Evolutionary conservation across 2,113 vertebrate species (phyloP), one percentile per base, ranked within the genome.

Genomic region (Fregetta grallaria): DNA sequence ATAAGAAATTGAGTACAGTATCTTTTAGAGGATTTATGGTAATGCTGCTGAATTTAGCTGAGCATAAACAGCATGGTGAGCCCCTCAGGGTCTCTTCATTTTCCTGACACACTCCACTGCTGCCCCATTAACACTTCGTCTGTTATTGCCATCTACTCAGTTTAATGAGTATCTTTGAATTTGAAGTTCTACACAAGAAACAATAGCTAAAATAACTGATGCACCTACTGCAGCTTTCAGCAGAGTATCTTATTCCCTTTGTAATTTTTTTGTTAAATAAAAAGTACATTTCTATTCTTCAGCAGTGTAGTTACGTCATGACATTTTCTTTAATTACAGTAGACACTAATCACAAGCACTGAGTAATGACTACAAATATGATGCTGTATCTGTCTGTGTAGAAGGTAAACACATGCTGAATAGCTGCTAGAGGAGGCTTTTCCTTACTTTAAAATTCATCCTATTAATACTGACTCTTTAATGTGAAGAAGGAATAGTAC

Each of bases 121-220:
- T 96, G 95, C 97, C 98, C 97, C 98, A 98, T 98, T 98, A 98
- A 98, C 98, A 98, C 98, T 97, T 98, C 25, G 92, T 98, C 98
- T 98, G 98, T 97, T 98, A 98, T 96, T 98, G 96, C 98, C 95
- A 86, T 96, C 97, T 98, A 97, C 97, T 96, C 78, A 53, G 53
- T 97, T 98, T 98, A 99, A 98, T 98, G 98, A 99, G 98, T 97
- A 77, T 97, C 97, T 97, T 91, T 90, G 98, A 98, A 97, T 97
- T 93, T 92, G 68, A 95, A 97, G 97, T 88, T 96, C 91, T 86
- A 44, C 67, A 56, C 62, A 92, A 83, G 95, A 96, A 97, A 96
- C 94, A 97, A 94, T 85, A 92, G 96, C 90, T 96, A 76, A 94
- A 67, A 56, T 95, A 95, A 82, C 66, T 34, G 50, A 95, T 94